These are phyloP conservation scores for Montipora cactus DNA, from an alignment of 64 coral and sea anemone species.

Conservation along the genomic window DNA sequence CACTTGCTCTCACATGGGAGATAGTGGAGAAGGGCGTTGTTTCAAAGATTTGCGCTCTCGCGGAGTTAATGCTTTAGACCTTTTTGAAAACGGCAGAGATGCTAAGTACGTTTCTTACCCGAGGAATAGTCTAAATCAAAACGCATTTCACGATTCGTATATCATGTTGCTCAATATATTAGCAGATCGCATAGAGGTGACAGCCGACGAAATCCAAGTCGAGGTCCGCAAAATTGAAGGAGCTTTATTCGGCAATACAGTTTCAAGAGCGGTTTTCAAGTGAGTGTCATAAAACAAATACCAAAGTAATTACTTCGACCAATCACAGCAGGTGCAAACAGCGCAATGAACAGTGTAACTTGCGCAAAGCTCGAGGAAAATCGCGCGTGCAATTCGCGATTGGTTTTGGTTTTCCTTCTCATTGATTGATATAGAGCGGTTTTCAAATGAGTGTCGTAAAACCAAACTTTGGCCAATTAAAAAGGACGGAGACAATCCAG, in stretches of 20 bases:
- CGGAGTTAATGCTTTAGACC: neutral
- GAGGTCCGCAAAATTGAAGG: constrained; percentile 36
- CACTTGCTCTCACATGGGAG: neutral
- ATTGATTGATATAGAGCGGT: no score
- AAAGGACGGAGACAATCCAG: no score
- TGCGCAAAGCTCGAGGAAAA: no score
- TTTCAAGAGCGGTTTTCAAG: neutral
- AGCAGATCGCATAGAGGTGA: constrained; percentile 49
- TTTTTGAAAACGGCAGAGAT: neutral
- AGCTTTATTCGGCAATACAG: neutral
- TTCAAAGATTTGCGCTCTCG: constrained; percentile 1
- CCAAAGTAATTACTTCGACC: no score
- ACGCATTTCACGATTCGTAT: constrained; percentile 20
- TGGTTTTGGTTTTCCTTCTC: no score
- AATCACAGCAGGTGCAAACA: no score
- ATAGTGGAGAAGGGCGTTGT: neutral
- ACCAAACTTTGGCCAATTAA: no score
- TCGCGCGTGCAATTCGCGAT: no score
- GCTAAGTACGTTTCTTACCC: constrained; percentile 39
- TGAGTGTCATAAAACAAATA: no score
- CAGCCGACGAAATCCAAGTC: constrained; percentile 11
- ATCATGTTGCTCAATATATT: constrained; percentile 10
- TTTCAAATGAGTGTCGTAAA: neutral
- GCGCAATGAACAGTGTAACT: no score
- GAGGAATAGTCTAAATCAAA: neutral